phyloP scores from a whole-genome alignment of 30 jellyfish, hydroid and myxozoan genomes.

The Aurelia sp. region DNA sequence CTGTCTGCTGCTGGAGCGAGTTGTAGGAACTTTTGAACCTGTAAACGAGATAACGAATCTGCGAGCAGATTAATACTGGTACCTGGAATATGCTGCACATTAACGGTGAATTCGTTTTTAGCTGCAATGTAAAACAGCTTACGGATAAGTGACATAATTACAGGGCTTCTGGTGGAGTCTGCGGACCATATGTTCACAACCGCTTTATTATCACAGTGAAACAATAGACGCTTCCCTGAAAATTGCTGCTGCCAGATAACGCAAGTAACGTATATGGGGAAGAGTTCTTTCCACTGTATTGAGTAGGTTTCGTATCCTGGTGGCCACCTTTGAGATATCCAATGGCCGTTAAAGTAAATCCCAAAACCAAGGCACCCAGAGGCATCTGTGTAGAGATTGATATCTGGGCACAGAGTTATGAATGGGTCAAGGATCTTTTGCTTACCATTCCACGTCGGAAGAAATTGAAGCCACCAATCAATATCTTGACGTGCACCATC shows the following conservation, averaged over 20 bases:
- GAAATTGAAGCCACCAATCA: no score
- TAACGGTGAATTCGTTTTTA: no score
- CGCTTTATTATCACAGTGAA: slow-evolving; percentile 26
- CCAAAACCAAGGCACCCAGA: neutral
- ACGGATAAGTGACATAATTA: neutral
- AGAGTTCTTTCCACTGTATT: slow-evolving; percentile 16
- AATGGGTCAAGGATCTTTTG: neutral
- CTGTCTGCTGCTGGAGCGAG: no score
- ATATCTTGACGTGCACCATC: no score
- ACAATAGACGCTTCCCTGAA: slow-evolving; percentile 1
- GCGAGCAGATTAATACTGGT: no score
- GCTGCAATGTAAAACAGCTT: no score
- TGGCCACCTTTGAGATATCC: neutral
- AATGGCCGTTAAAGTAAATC: neutral
- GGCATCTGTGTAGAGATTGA: slow-evolving; percentile 24
- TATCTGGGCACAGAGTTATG: slow-evolving; percentile 16
- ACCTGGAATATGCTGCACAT: no score
- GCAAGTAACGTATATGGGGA: slow-evolving; percentile 11
- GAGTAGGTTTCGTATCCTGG: neutral
- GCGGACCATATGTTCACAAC: slow-evolving; percentile 24
- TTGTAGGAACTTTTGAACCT: no score
- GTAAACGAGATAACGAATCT: no score
- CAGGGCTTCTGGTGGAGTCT: neutral
- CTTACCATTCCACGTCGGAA: no score
- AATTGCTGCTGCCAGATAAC: slow-evolving; percentile 5